A percentile compares a stretch with the other conserved stretches of the same genome.
phyloP scores from a whole-genome alignment of 2,113 vertebrate species.

The Trogon surrucura region DNA sequence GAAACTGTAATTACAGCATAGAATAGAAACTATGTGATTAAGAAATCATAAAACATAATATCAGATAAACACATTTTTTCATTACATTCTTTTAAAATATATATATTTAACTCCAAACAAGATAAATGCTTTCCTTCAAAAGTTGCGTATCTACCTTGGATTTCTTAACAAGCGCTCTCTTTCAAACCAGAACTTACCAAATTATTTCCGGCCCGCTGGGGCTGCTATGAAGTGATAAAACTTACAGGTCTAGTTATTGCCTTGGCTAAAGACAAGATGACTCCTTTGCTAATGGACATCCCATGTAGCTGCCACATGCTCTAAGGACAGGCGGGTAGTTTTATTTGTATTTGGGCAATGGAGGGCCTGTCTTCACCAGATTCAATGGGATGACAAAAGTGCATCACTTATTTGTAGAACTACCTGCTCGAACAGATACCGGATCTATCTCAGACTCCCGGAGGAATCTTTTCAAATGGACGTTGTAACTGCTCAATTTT shows the following conservation, averaged over 20 bases:
- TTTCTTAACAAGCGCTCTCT: background rate
- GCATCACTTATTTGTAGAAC: background rate
- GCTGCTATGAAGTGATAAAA: background rate
- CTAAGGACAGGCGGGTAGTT: background rate
- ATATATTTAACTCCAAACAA: background rate
- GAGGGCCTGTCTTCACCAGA: background rate
- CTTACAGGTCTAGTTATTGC: background rate
- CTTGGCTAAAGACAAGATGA: background rate
- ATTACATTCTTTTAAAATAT: background rate
- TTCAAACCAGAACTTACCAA: background rate
- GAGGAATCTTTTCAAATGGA: constrained; percentile 11
- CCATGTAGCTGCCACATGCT: background rate
- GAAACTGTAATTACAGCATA: background rate
- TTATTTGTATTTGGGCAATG: background rate
- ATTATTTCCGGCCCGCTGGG: background rate
- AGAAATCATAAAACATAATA: background rate
- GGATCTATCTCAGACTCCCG: background rate
- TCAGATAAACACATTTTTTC: background rate
- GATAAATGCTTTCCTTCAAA: background rate
- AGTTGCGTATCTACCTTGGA: background rate
- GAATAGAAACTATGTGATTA: background rate
- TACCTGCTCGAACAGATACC: background rate
- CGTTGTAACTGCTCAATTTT: constrained; percentile 11
- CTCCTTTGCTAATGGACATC: background rate
- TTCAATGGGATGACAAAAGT: background rate